A percentile compares a stretch with the other conserved stretches of the same genome.
Conservation (phyloP, 2,888 invertebrate species). For the Andrena camellia region DNA sequence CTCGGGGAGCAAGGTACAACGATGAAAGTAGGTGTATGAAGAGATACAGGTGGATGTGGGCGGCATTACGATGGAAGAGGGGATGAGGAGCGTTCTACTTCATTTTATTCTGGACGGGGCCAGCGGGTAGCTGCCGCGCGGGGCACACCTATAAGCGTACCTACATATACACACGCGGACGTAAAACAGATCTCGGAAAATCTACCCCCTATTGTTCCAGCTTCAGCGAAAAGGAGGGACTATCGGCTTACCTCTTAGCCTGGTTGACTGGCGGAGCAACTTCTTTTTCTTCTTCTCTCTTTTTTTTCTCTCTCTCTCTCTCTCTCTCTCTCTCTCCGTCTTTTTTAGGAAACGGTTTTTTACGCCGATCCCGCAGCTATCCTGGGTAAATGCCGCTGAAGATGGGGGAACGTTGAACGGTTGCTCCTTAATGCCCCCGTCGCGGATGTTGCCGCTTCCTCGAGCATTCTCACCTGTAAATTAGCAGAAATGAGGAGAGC, state of each 20-base stretch:
- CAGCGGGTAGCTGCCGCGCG: conserved; percentile 26
- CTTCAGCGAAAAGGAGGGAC: conserved; percentile 60
- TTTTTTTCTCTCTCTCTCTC: too few species aligned
- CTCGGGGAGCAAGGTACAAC: conserved; percentile 40
- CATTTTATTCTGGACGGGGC: conserved; percentile 70
- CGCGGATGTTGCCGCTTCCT: conserved; percentile 9
- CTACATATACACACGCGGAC: conserved; percentile 49
- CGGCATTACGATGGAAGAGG: conserved; percentile 55
- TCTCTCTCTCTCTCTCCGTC: too few species aligned
- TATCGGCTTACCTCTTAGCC: conserved; percentile 70
- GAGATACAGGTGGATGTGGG: conserved; percentile 58
- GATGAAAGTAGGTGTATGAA: conserved; percentile 49
- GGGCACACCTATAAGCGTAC: conserved; percentile 35
- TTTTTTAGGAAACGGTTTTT: conserved; percentile 62
- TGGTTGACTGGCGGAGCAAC: conserved; percentile 39
- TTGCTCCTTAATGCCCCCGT: conserved; percentile 38
- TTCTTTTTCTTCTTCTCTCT: too few species aligned
- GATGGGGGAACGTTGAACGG: conserved; percentile 14
- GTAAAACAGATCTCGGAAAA: conserved; percentile 69
- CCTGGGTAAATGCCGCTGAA: conserved; percentile 6
- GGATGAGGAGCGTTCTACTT: conserved; percentile 70
- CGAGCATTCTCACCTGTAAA: conserved; percentile 55
- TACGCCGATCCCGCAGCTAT: conserved; percentile 37
- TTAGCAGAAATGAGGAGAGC: conserved; percentile 35
- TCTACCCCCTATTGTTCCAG: conserved; percentile 72